Base-by-base conservation (phyloP, 1,140 invertebrate species). In the Oncopeltus fasciatus region DNA sequence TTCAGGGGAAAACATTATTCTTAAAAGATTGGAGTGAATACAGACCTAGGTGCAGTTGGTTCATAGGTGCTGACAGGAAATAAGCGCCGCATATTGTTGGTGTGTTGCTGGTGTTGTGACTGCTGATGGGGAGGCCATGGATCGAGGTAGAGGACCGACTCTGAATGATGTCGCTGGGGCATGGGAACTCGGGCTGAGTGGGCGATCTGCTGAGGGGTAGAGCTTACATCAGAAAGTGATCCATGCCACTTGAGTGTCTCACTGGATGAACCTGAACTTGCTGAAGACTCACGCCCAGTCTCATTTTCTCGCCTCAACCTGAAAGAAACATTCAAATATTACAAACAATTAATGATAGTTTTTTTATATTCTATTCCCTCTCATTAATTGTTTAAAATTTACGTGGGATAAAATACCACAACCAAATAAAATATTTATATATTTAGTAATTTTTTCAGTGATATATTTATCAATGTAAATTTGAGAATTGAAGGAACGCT, bases 171-270 rank as follows among this genome's bases (percentile, higher is more conserved):
- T 64, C 86, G 76, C 72, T 90, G 86, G 4, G 87, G 87, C 9
- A 86, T 85, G 69, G 85, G 81, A 9, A 90, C 87, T 59, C 85
- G 76, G 24, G 87, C 83, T 67, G 87, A 89, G 67, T 89, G 87
- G 16, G 83, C 87, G 64, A 90, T 88, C 24, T 85, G 75, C 66
- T 87, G 84, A 62, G 65, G 59, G 66, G 28, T 38, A 12, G 3
- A 31, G 33, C 56, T 57, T 16, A 81, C 69, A 65, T 82, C 80
- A 67, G 77, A 79, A 61, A 78, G 73, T 0, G 80, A 81, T 3
- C 78, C 78, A 57, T 87, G 83, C 86, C 87, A 89, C 74, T 90
- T 90, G 1, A 89, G 73, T 8, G 87, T 89, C 69, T 90, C 88
- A 67, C 85, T 85, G 31, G 85, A 86, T 46, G 85, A 87, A 44